phyloP scores from a whole-genome alignment of 2,113 vertebrate genomes.

The Ramphastos sulfuratus region DNA sequence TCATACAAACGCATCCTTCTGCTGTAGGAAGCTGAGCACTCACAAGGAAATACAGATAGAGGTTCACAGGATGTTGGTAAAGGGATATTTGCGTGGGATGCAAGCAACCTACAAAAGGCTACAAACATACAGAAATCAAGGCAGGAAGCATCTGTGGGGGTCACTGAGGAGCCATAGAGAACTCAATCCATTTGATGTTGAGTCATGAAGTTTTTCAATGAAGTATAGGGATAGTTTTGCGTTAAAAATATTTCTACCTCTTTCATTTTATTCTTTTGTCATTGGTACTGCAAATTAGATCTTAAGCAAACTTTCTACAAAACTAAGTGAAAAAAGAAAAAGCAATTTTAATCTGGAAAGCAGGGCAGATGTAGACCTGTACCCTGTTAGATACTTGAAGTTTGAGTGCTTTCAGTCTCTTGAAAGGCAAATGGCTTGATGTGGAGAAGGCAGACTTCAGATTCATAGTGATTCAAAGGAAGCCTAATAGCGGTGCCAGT shows the following conservation, averaged over 20 bases:
- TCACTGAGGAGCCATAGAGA: conserved; percentile 28
- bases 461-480: background rate
- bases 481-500: background rate
- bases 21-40: background rate
- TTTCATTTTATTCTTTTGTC: background rate
- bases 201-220: background rate
- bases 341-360: background rate
- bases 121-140: conserved; percentile 10
- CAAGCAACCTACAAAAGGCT: conserved; percentile 35
- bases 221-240: background rate
- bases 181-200: background rate
- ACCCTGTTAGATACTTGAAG: background rate
- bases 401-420: background rate
- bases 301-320: background rate
- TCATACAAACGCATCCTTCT: background rate
- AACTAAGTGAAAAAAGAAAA: background rate
- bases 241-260: background rate
- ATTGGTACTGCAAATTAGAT: background rate
- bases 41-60: conserved; percentile 21
- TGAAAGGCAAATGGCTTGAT: background rate
- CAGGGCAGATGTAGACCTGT: background rate
- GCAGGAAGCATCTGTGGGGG: conserved; percentile 63
- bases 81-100: conserved; percentile 35
- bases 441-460: background rate
- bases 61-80: conserved; percentile 49